Evolutionary conservation across 2,888 invertebrate genomes (phyloP), one percentile per base, ranked within the genome.

Genomic region (Plagiodera versicolora): DNA sequence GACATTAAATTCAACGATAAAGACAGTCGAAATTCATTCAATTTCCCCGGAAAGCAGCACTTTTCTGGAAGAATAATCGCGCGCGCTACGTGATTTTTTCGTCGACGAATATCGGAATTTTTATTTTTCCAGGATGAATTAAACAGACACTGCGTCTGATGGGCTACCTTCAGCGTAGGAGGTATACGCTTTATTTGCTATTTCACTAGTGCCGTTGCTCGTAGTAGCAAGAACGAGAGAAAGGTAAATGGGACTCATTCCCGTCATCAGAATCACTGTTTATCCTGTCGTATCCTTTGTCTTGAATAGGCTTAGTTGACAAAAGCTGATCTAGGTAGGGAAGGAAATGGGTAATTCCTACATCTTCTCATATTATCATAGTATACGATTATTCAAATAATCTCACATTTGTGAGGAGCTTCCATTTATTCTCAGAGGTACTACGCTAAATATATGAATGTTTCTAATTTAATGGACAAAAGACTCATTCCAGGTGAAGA

Each of bases 1-100:
- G 39, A 39, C 39, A 39, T 39, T 39, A 14, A 39, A 4, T 39
- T 11, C 10, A 39, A 39, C n/a, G 39, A 39, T 39, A 14, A 39
- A 39, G 39, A 39, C 39, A 39, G 39, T 39, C 39, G 39, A 39
- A 39, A 39, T 39, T 39, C 39, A 39, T 39, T 39, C 39, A 39
- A 39, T 39, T 39, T 39, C 14, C 39, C 14, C 39, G 14, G 39
- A 14, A 39, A 39, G 14, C 39, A 6, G 14, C 14, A 39, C 39
- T 39, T 39, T 11, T n/a, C 39, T 1, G 14, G 14, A 14, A 39
- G 14, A 14, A 39, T 4, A 39, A 39, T 39, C n/a, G 14, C 39
- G n/a, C 39, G 39, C n/a, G n/a, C 4, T 14, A 39, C 39, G 39
- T 39, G 39, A 39, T 39, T 39, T 14, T 39, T 39, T n/a, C 39